These are phyloP conservation scores for Antheraea pernyi DNA, from an alignment of 1,140 invertebrate species.

Conservation along the genomic window DNA sequence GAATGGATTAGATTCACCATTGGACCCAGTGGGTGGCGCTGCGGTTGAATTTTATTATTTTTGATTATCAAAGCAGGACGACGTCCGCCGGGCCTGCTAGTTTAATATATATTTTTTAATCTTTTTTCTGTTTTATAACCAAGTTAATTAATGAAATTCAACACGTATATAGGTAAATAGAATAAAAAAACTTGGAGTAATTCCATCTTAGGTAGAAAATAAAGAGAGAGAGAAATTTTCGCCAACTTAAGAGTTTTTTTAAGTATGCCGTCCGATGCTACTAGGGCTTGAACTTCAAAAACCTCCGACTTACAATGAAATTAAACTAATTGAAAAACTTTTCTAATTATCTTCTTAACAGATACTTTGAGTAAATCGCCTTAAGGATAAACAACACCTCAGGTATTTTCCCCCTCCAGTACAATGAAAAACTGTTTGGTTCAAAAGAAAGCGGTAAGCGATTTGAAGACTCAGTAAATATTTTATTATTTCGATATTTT, in stretches of 20 bases:
- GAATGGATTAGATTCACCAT: too few relatives aligned
- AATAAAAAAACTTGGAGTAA: neutral
- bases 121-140: too few relatives aligned
- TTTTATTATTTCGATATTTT: too few relatives aligned
- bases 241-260: neutral
- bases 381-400: conserved; percentile 76
- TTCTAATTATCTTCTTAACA: conserved; percentile 78
- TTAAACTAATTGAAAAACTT: conserved; percentile 78
- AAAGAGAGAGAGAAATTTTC: neutral
- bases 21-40: too few relatives aligned
- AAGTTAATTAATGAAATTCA: neutral
- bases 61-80: too few relatives aligned
- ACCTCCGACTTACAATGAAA: conserved; percentile 67
- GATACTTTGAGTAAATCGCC: conserved; percentile 77
- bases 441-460: neutral
- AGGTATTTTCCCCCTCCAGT: conserved; percentile 57
- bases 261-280: neutral
- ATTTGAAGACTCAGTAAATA: neutral
- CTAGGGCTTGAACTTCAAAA: conserved; percentile 61
- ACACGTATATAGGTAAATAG: neutral
- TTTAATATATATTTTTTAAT: too few relatives aligned
- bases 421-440: conserved; percentile 14
- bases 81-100: too few relatives aligned
- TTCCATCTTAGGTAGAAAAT: neutral
- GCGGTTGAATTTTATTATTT: too few relatives aligned